Base-by-base conservation (phyloP, 2,888 invertebrate genomes). In the Enoplolaimus lenunculus region DNA sequence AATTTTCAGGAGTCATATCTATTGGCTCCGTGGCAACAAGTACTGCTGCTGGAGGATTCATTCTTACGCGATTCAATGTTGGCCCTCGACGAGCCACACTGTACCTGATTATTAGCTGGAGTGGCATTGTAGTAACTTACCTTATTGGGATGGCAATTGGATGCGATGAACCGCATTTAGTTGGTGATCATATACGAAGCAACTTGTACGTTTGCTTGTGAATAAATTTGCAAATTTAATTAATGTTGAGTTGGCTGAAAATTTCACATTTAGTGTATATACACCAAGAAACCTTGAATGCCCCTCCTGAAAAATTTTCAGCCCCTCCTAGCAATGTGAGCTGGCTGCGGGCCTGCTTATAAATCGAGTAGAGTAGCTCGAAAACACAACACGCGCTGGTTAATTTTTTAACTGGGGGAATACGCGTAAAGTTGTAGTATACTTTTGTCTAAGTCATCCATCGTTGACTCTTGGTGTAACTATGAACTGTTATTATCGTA, bases 21-120 rank as follows among this genome's bases (percentile, higher is more conserved):
- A 75, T 76, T 29, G 77, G 77, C 62, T 73, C 75, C n/a, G n/a
- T n/a, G 77, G 76, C 16, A 45, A 72, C 74, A 2, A 76, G 76
- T 7, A 77, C 77, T 2, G 77, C 77, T 7, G 68, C 76, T 0
- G 77, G 77, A 2, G 77, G 77, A 1, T 76, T 74, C 73, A 66
- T 77, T 1, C 70, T 77, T 28, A 74, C 77, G 16, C 45, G 73
- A 28, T 75, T 69, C 64, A 74, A 75, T 70, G 75, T 77, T 21
- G 1, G 28, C 13, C 70, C 70, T 1, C 13, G 69, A 31, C 16
- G 45, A 69, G 75, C 75, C 0, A 73, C 74, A 31, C 69, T 76
- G 2, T 74, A 72, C 34, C 69, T 76, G 34, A 68, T 75, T 7
- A 73, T 68, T 1, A 74, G 75, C 1, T 77, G 77, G 77, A 60